Percentiles rank a stretch among this genome's conserved stretches.
These are phyloP conservation scores for Aphis gossypii DNA, from an alignment of 1,140 invertebrate genomes.

Conservation along the genomic window DNA sequence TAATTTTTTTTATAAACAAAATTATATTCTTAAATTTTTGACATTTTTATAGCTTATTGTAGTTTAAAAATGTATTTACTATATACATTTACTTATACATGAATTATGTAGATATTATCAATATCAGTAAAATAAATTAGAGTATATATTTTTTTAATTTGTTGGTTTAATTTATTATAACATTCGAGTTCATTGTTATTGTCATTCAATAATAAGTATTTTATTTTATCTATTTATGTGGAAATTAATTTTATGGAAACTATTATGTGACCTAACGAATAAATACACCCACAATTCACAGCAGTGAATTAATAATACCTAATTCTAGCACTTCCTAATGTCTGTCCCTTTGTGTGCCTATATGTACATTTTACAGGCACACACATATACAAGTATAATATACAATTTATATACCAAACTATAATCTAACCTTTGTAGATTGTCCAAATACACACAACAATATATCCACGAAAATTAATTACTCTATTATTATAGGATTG, in stretches of 20 bases:
- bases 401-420: not conserved
- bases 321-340: constrained; percentile 1
- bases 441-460: not conserved
- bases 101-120: not conserved
- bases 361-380: too few relatives aligned
- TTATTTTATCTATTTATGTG: not conserved
- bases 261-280: not conserved
- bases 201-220: not conserved
- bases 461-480: not conserved
- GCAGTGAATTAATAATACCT: not conserved
- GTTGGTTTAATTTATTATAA: not conserved
- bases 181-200: not conserved
- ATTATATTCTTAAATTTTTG: not conserved
- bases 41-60: not conserved
- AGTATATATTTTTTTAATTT: not conserved
- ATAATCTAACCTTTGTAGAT: not conserved
- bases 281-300: not conserved
- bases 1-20: not conserved
- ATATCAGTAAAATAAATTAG: not conserved
- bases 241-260: not conserved
- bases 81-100: too few relatives aligned
- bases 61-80: not conserved
- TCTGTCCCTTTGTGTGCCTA: not conserved
- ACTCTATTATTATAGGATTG: constrained; percentile 2
- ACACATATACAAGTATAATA: not conserved